Evolutionary conservation across 2,113 vertebrate genomes (phyloP).

Genomic region (Amphiprion percula): DNA sequence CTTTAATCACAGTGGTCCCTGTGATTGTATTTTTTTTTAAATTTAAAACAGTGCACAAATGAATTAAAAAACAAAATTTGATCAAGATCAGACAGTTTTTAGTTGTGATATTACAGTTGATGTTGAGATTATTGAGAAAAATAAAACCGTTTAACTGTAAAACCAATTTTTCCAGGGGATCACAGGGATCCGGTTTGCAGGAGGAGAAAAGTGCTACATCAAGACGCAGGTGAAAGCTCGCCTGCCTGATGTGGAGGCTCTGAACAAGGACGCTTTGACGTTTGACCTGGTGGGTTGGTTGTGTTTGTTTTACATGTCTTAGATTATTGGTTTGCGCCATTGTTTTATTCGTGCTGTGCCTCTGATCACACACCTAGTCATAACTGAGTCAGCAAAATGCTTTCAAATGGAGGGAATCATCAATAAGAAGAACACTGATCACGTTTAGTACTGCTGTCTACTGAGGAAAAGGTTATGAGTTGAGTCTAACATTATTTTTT

Average conservation of each 20-base stretch:
- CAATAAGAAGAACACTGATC: too few species aligned
- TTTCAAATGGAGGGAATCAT: not conserved
- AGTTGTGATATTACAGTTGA: not conserved
- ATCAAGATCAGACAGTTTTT: slow-evolving; percentile 23
- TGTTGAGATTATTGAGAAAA: too few species aligned
- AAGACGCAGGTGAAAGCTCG: slow-evolving; percentile 93
- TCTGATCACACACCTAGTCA: too few species aligned
- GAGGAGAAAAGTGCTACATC: slow-evolving; percentile 95
- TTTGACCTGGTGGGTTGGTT: slow-evolving; percentile 89
- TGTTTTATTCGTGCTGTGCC: too few species aligned
- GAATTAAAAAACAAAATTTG: not conserved
- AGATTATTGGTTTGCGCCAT: too few species aligned
- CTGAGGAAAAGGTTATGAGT: too few species aligned
- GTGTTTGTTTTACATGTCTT: not conserved
- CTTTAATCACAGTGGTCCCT: slow-evolving; percentile 57
- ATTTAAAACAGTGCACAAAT: not conserved
- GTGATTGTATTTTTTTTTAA: slow-evolving; percentile 27
- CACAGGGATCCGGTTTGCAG: slow-evolving; percentile 94
- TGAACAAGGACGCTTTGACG: slow-evolving; percentile 88
- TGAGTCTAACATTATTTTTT: too few species aligned
- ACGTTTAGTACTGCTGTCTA: too few species aligned
- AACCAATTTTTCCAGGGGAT: slow-evolving; percentile 86
- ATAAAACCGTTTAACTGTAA: too few species aligned
- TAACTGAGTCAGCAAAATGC: not conserved
- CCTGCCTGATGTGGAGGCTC: slow-evolving; percentile 87